Percentiles rank a stretch among this genome's conserved stretches.
Conservation (phyloP, 1,140 invertebrate species). For the Stegodyphus mimosarum region DNA sequence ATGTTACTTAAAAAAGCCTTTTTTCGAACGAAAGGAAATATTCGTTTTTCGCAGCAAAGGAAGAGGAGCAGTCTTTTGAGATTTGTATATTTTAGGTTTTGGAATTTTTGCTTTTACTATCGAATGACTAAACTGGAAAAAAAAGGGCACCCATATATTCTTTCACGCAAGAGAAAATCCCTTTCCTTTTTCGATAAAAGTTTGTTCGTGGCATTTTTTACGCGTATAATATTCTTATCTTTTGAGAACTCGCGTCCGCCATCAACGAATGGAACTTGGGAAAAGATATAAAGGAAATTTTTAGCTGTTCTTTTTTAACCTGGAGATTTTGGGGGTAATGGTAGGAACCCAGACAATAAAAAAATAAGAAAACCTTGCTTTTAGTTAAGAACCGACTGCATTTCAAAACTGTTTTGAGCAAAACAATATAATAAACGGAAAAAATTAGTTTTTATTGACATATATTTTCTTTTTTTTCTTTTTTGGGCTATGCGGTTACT, state of each 20-base stretch:
- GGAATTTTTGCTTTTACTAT: constrained; percentile 11
- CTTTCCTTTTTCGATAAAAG: constrained; percentile 19
- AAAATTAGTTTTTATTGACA: no score
- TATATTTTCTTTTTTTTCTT: no score
- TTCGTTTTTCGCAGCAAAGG: no score
- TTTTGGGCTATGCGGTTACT: no score
- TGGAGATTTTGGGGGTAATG: not conserved
- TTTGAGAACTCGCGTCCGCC: constrained; percentile 11
- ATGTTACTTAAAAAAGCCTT: no score
- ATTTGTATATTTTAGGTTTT: constrained; percentile 8
- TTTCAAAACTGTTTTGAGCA: no score
- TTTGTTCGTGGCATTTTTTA: constrained; percentile 5
- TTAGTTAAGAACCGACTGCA: no score
- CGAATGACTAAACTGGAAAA: constrained; percentile 18
- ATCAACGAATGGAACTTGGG: constrained; percentile 30
- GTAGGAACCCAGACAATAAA: not conserved
- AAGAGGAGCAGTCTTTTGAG: constrained; percentile 15
- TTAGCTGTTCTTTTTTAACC: constrained; percentile 3
- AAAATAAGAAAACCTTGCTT: no score
- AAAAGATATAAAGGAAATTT: constrained; percentile 32
- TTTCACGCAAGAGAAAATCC: constrained; percentile 8
- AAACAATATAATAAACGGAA: no score
- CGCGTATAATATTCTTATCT: constrained; percentile 26
- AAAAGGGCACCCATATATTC: constrained; percentile 20
- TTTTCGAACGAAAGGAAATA: no score